Evolutionary conservation across 2,888 invertebrate species (phyloP), one percentile per base, ranked within the genome.

Genomic region (Apodemia mormo): DNA sequence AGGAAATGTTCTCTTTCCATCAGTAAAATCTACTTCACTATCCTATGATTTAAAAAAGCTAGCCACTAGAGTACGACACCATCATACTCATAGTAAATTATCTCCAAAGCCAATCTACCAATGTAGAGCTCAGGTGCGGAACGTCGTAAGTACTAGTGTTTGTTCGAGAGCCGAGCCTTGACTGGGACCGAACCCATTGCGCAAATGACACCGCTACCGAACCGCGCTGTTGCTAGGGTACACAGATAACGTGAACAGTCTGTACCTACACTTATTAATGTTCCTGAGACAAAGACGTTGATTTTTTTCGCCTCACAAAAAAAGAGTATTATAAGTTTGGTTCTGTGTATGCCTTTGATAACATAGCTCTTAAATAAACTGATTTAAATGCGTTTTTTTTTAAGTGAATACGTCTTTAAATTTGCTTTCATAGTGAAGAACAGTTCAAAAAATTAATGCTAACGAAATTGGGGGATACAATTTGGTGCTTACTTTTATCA

Each of bases 191-290:
- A 72, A 40, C 58, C 49, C 58, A 61, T 89, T 86, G 87, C 87
- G 86, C 89, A 90, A 89, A 81, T 67, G 69, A 79, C 75, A 77
- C 74, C 58, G 69, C 81, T 80, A 80, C 84, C 80, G 80, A 78
- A 77, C 82, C 82, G 81, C 79, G 78, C 80, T 88, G 90, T 90
- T 90, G 86, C 90, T 87, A 90, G 72, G 90, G 75, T 65, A 64
- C 83, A 81, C 70, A 84, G 85, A 88, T 52, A 70, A 76, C 2
- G 1, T 4, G 33, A 1, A 33, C 72, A 82, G 82, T 61, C 29
- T 14, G 0, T 61, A 37, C 61, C 61, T 61, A 37, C 14, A 14
- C 2, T 33, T 8, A 12, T 61, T 7, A 14, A 14, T 1, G 7
- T 61, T 7, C 61, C 54, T 8, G 49, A 65, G 43, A 65, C 68